Conservation (phyloP, 2,113 vertebrate genomes). For the Vidua chalybeata region DNA sequence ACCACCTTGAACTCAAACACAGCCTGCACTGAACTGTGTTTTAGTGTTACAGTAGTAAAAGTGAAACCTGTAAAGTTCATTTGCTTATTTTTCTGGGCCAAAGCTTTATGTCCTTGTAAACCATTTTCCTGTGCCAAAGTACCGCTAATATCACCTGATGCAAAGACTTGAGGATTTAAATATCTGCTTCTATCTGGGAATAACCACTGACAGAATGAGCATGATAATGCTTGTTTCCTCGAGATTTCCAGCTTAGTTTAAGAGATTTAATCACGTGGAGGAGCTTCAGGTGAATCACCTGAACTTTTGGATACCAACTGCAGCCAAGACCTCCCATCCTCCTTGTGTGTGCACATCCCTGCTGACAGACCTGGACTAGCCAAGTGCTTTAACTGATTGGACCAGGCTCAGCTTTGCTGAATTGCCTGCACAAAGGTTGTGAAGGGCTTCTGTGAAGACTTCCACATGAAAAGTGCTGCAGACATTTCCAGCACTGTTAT, state of each 20-base stretch:
- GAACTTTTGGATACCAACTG: not conserved
- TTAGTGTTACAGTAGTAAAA: not conserved
- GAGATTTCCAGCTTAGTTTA: not conserved
- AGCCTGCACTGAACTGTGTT: not conserved
- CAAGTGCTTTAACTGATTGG: slow-evolving; percentile 37
- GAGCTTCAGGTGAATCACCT: slow-evolving; percentile 33
- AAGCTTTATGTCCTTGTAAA: not conserved
- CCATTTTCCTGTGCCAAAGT: not conserved
- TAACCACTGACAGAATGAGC: not conserved
- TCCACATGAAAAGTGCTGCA: not conserved
- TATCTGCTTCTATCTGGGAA: not conserved
- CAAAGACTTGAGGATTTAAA: not conserved
- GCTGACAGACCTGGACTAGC: not conserved
- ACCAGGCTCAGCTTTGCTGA: not conserved
- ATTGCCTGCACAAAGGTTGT: not conserved
- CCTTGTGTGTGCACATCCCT: not conserved
- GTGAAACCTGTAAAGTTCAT: not conserved
- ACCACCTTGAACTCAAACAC: not conserved
- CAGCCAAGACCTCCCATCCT: slow-evolving; percentile 32
- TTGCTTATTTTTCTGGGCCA: not conserved
- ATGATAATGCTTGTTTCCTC: slow-evolving; percentile 24
- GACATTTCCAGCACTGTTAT: not conserved
- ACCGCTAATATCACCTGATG: not conserved
- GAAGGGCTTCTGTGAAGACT: not conserved
- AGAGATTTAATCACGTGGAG: slow-evolving; percentile 21